phyloP scores from a whole-genome alignment of 2,113 vertebrate species.

The Junco hyemalis region DNA sequence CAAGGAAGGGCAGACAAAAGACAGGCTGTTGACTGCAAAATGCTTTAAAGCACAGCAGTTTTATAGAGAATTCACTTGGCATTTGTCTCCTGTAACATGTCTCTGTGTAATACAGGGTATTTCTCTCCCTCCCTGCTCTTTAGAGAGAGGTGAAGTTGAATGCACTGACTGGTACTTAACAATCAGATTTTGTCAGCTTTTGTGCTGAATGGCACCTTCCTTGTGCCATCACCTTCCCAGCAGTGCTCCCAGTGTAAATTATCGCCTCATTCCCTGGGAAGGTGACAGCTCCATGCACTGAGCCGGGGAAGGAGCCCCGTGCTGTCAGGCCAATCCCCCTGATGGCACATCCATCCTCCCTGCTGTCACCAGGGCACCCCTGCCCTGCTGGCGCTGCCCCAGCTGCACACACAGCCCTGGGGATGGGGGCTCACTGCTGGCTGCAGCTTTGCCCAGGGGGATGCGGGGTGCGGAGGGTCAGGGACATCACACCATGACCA shows the following conservation, averaged over 20 bases:
- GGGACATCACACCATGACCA: too few species aligned
- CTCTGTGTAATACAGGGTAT: not conserved
- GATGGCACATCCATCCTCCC: not conserved
- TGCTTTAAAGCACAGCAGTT: not conserved
- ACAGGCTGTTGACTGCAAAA: not conserved
- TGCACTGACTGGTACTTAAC: slow-evolving; percentile 21
- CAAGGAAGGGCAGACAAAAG: not conserved
- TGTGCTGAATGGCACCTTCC: slow-evolving; percentile 14
- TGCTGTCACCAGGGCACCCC: not conserved
- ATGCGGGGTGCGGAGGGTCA: too few species aligned
- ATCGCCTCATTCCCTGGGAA: not conserved
- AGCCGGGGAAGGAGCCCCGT: not conserved
- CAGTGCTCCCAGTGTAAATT: not conserved
- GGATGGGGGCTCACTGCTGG: not conserved
- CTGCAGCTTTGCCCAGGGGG: not conserved
- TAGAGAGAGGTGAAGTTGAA: slow-evolving; percentile 3
- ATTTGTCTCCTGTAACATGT: slow-evolving; percentile 16
- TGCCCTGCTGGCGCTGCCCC: not conserved
- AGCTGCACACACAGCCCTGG: rapidly evolving
- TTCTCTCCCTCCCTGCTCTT: slow-evolving; percentile 25
- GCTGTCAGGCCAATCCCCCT: not conserved
- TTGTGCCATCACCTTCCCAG: not conserved
- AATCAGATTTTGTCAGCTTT: slow-evolving; percentile 52
- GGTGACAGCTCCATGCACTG: not conserved
- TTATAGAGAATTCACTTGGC: not conserved